phyloP scores from a whole-genome alignment of 2,113 vertebrate genomes.

The Limnothrissa miodon region DNA sequence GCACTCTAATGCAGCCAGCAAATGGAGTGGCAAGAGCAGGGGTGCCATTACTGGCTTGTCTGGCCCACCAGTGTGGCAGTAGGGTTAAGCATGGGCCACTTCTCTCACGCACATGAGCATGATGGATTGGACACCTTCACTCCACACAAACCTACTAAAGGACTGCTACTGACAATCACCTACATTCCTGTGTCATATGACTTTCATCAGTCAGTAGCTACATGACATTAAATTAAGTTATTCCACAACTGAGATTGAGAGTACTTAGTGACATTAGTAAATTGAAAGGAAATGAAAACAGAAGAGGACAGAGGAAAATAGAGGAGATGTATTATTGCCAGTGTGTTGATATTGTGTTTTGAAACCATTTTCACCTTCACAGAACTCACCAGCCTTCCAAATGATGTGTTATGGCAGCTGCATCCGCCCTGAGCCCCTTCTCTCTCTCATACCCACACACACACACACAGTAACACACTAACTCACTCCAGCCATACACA shows the following conservation, averaged over 20 bases:
- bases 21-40: conserved; percentile 14
- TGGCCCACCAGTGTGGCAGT: not conserved
- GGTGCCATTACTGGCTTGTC: not conserved
- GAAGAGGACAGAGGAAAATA: not conserved
- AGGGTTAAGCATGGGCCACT: not conserved
- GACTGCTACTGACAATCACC: not conserved
- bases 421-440: not conserved
- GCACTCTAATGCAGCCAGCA: not conserved
- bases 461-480: not conserved
- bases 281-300: not conserved
- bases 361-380: not conserved
- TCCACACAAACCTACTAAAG: not conserved
- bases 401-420: not conserved
- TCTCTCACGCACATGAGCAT: not conserved
- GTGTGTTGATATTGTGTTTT: conserved; percentile 6
- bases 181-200: not conserved
- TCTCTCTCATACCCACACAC: not conserved
- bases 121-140: not conserved
- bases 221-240: no score
- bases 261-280: not conserved
- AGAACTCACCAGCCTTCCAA: not conserved
- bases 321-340: conserved; percentile 3
- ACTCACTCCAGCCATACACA: not conserved
- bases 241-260: no score
- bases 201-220: not conserved